Percentiles rank a stretch among this genome's conserved stretches.
Evolutionary conservation across 2,888 invertebrate genomes (phyloP).

Genomic region (Cenopis cana): DNA sequence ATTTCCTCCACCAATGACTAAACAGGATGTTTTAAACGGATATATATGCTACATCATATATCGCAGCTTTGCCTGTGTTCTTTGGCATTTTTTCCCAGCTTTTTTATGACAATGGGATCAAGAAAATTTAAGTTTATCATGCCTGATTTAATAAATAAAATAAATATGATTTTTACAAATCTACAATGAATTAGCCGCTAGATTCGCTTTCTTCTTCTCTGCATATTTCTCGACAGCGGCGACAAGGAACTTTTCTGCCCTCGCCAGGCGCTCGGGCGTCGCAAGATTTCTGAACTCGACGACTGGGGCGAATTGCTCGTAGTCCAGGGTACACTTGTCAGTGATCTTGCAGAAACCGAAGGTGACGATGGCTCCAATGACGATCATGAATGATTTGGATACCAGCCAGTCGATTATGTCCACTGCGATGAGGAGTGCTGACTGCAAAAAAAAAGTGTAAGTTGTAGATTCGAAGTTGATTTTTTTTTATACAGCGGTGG

Average conservation of each 20-base stretch:
- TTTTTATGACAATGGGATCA: background rate
- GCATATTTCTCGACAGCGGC: conserved; percentile 82
- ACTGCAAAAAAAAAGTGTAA: conserved; percentile 48
- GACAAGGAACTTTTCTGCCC: conserved; percentile 77
- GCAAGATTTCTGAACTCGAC: conserved; percentile 72
- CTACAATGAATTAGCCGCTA: conserved; percentile 3
- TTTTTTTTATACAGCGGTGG: no score
- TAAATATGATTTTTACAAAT: conserved; percentile 15
- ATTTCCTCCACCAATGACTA: no score
- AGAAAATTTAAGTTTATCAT: background rate
- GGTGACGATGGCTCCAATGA: conserved; percentile 53
- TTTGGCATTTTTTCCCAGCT: no score
- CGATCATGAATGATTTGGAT: conserved; percentile 54
- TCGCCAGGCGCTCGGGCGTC: conserved; percentile 80
- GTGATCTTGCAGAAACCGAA: conserved; percentile 60
- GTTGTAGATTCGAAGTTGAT: no score
- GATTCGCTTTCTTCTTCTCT: conserved; percentile 48
- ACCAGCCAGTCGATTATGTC: conserved; percentile 56
- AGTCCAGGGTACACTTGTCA: conserved; percentile 53
- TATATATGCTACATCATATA: no score
- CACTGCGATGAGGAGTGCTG: conserved; percentile 53
- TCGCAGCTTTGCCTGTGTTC: no score
- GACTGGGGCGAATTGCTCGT: conserved; percentile 51
- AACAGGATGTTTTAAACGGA: no score
- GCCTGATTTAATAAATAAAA: conserved; percentile 32